Evolutionary conservation across 2,888 invertebrate species (phyloP).

Genomic region (Nemapogon koenigi): DNA sequence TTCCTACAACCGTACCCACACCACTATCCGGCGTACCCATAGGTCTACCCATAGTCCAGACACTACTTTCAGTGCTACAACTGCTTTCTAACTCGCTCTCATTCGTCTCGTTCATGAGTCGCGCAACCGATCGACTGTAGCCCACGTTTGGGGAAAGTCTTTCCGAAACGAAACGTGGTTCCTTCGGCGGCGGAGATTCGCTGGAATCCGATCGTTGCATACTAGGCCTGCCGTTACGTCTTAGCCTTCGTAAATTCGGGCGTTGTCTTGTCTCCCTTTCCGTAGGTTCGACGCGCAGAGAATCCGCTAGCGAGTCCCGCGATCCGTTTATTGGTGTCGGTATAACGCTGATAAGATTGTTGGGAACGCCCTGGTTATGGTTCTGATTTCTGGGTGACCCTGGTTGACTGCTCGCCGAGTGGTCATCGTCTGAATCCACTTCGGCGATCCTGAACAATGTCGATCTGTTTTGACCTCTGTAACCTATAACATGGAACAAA

Average conservation of each 20-base stretch:
- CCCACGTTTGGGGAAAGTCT: constrained; percentile 28
- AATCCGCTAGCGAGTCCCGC: constrained; percentile 45
- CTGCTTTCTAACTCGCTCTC: constrained; percentile 58
- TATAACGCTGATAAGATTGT: constrained; percentile 62
- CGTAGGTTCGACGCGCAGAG: constrained; percentile 33
- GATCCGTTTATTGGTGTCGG: constrained; percentile 68
- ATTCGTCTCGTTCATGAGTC: constrained; percentile 57
- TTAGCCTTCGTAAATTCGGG: constrained; percentile 27
- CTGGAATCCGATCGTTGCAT: constrained; percentile 39
- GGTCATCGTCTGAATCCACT: constrained; percentile 71
- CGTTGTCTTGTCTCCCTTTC: constrained; percentile 27
- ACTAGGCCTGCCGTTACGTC: constrained; percentile 36
- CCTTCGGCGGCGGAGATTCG: constrained; percentile 45
- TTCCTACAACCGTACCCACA: constrained; percentile 37
- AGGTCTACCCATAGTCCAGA: constrained; percentile 30
- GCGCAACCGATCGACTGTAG: constrained; percentile 37
- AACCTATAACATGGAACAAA: too few relatives aligned
- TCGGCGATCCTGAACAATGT: constrained; percentile 58
- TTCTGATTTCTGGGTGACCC: constrained; percentile 38
- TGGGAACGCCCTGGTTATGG: constrained; percentile 31
- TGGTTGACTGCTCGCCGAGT: constrained; percentile 44
- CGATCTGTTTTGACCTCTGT: constrained; percentile 47
- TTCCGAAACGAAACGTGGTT: constrained; percentile 26
- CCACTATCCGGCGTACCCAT: constrained; percentile 46
- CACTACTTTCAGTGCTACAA: constrained; percentile 45